Evolutionary conservation across 2,797 vertebrate species (phyloP).

Genomic region (Lagocephalus sceleratus): DNA sequence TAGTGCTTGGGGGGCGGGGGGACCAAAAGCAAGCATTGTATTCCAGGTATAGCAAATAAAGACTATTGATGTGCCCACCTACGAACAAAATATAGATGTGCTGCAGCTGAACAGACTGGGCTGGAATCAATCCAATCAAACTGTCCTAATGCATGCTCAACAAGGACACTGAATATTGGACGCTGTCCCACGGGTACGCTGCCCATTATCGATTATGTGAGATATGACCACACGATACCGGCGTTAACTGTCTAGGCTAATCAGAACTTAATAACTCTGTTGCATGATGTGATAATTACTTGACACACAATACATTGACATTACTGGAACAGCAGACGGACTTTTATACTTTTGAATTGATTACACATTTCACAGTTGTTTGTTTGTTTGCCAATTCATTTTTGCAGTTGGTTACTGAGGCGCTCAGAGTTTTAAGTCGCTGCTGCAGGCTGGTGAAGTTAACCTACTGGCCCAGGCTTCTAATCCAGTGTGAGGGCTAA

Average conservation of each 20-base stretch:
- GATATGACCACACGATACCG: slow-evolving; percentile 7
- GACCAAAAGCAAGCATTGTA: slow-evolving; percentile 14
- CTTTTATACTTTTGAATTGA: too few species aligned
- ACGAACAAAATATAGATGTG: slow-evolving; percentile 24
- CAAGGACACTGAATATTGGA: slow-evolving; percentile 25
- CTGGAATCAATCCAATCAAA: slow-evolving; percentile 42
- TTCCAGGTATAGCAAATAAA: slow-evolving; percentile 20
- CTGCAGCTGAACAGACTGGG: slow-evolving; percentile 39
- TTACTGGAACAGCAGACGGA: too few species aligned
- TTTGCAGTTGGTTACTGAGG: too few species aligned
- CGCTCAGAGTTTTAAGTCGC: too few species aligned
- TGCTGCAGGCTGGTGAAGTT: slow-evolving; percentile 45
- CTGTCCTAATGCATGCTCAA: slow-evolving; percentile 40
- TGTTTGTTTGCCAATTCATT: too few species aligned
- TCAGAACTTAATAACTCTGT: slow-evolving; percentile 16
- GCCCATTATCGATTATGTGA: slow-evolving; percentile 25
- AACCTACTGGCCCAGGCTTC: slow-evolving; percentile 44
- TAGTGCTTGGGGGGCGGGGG: slow-evolving; percentile 1
- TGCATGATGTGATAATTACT: slow-evolving; percentile 5
- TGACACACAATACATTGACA: not conserved
- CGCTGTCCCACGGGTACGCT: slow-evolving; percentile 31
- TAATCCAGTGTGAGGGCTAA: slow-evolving; percentile 51
- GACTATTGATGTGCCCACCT: slow-evolving; percentile 23
- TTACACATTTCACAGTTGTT: too few species aligned
- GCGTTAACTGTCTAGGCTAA: slow-evolving; percentile 10